These are phyloP conservation scores for Theristicus caerulescens DNA, from an alignment of 2,113 vertebrate genomes.

Conservation along the genomic window DNA sequence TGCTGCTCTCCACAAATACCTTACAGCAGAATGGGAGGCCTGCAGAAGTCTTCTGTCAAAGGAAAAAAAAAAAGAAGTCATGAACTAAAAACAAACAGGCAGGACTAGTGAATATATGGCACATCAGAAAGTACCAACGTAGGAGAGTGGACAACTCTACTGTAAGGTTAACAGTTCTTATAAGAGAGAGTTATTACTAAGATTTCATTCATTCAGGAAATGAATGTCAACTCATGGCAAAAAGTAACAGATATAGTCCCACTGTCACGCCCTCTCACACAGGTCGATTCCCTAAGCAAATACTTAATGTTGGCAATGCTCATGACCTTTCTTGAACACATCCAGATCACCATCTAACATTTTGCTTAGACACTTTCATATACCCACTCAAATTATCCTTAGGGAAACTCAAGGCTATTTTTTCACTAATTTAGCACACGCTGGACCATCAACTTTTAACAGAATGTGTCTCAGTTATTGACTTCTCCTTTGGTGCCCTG, in stretches of 20 bases:
- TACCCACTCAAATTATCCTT: neutral
- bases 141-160: neutral
- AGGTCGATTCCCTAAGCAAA: constrained; percentile 10
- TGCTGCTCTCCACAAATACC: neutral
- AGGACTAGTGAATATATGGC: neutral
- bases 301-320: neutral
- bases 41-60: neutral
- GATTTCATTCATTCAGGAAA: neutral
- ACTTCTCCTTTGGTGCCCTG: neutral
- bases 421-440: neutral
- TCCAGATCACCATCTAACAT: constrained; percentile 7
- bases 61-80: neutral
- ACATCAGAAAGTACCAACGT: neutral
- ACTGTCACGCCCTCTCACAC: neutral
- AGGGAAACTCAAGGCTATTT: constrained; percentile 1
- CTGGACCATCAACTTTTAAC: neutral
- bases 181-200: neutral
- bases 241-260: neutral
- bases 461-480: neutral
- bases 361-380: constrained; percentile 6
- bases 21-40: neutral
- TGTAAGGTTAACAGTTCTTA: neutral
- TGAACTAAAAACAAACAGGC: neutral
- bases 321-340: neutral
- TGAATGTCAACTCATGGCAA: neutral